Percentiles rank a stretch among this genome's conserved stretches.
phyloP scores from a whole-genome alignment of 2,797 vertebrate genomes.

The Acrocephalus scirpaceus region DNA sequence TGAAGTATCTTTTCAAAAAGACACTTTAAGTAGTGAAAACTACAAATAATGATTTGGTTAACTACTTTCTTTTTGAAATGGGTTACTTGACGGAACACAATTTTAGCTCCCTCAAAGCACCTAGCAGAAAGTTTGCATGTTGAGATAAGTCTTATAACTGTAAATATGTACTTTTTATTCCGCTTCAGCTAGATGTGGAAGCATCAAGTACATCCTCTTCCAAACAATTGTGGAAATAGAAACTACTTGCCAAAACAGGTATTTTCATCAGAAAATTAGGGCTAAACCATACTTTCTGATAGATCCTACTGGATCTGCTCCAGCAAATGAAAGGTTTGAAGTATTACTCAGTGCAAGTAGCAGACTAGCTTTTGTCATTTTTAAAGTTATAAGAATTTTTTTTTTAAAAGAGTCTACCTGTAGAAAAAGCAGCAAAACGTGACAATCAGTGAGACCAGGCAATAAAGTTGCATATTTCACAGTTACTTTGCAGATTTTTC shows the following conservation, averaged over 20 bases:
- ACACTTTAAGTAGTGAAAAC: background rate
- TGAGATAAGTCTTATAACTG: background rate
- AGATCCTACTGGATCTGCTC: background rate
- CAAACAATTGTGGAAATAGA: background rate
- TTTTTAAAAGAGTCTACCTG: background rate
- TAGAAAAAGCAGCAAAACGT: background rate
- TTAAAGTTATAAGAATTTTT: background rate
- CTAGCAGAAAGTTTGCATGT: background rate
- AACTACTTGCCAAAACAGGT: background rate
- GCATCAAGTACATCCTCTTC: background rate
- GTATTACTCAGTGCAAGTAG: background rate
- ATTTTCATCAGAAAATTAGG: background rate
- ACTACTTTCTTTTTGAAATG: background rate
- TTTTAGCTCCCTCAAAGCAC: background rate
- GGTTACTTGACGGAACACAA: background rate
- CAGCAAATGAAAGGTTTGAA: background rate
- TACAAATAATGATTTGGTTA: background rate
- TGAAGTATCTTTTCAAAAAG: background rate
- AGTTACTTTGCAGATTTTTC: background rate
- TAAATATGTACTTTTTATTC: background rate
- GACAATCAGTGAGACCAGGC: background rate
- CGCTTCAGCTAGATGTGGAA: background rate
- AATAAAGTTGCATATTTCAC: background rate
- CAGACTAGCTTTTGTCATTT: background rate
- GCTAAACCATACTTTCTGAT: background rate